phyloP scores from a whole-genome alignment of 2,888 invertebrate species.

The Eristalis arbustorum region DNA sequence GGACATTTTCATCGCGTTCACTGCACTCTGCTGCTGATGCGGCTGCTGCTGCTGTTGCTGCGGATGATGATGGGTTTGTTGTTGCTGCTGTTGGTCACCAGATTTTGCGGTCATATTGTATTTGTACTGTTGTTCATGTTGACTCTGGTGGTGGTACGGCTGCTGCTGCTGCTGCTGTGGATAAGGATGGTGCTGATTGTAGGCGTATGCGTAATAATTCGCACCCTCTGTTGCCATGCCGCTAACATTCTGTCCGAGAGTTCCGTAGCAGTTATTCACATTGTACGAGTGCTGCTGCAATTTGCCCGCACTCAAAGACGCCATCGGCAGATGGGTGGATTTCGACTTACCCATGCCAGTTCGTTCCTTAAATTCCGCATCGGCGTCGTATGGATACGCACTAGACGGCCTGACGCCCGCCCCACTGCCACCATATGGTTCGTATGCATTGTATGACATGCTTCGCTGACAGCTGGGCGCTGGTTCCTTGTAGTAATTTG shows the following conservation, averaged over 20 bases:
- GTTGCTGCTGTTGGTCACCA: slow-evolving; percentile 19
- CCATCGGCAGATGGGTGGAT: slow-evolving; percentile 26
- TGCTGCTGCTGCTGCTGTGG: slow-evolving; percentile 38
- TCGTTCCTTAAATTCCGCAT: slow-evolving; percentile 60
- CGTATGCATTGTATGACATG: slow-evolving; percentile 64
- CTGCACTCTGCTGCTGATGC: slow-evolving; percentile 40
- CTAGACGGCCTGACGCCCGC: slow-evolving; percentile 25
- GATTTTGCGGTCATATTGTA: slow-evolving; percentile 22
- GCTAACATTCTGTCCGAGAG: slow-evolving; percentile 15
- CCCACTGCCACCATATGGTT: slow-evolving; percentile 67
- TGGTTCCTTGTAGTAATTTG: slow-evolving; percentile 57
- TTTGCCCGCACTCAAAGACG: slow-evolving; percentile 25
- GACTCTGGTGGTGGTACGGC: slow-evolving; percentile 20
- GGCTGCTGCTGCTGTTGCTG: slow-evolving; percentile 46
- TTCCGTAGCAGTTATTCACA: slow-evolving; percentile 52
- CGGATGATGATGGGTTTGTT: slow-evolving; percentile 20
- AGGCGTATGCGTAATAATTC: slow-evolving; percentile 60
- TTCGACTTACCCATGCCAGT: slow-evolving; percentile 58
- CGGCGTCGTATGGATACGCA: slow-evolving; percentile 63
- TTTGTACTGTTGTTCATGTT: slow-evolving; percentile 44
- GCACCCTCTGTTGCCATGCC: slow-evolving; percentile 23
- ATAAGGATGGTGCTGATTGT: slow-evolving; percentile 44
- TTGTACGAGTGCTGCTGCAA: slow-evolving; percentile 47
- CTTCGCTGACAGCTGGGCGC: slow-evolving; percentile 55
- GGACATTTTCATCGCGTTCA: slow-evolving; percentile 51